phyloP scores from a whole-genome alignment of 2,113 vertebrate species.

The Malurus alboscapulatus region DNA sequence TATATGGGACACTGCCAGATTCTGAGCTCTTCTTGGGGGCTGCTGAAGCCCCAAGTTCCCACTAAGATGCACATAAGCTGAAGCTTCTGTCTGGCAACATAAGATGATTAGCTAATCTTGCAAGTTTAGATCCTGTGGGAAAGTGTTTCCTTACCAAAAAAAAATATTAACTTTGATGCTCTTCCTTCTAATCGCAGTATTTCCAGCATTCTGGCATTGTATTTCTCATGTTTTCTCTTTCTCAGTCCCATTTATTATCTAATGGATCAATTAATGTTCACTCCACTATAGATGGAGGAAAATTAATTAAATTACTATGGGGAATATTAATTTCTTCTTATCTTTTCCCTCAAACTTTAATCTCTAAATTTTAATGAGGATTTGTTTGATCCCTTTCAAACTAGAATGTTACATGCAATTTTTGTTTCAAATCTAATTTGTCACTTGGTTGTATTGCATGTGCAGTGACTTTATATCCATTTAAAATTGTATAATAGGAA shows the following conservation, averaged over 20 bases:
- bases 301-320: not conserved
- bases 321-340: not conserved
- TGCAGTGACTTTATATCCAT: not conserved
- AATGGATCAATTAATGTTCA: not conserved
- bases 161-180: not conserved
- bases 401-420: not conserved
- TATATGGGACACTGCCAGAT: not conserved
- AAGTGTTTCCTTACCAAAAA: not conserved
- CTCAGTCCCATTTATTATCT: not conserved
- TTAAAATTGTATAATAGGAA: not conserved
- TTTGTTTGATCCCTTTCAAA: not conserved
- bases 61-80: not conserved
- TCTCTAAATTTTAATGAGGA: constrained; percentile 29
- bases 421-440: not conserved
- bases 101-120: not conserved
- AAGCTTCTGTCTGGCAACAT: not conserved
- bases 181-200: not conserved
- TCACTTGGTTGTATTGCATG: not conserved
- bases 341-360: not conserved
- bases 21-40: not conserved
- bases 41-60: not conserved
- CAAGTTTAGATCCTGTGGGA: not conserved
- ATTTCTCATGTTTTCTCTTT: not conserved
- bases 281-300: not conserved
- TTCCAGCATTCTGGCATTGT: not conserved